Base-by-base conservation (phyloP, 2,888 invertebrate species). In the Cryptus armator region DNA sequence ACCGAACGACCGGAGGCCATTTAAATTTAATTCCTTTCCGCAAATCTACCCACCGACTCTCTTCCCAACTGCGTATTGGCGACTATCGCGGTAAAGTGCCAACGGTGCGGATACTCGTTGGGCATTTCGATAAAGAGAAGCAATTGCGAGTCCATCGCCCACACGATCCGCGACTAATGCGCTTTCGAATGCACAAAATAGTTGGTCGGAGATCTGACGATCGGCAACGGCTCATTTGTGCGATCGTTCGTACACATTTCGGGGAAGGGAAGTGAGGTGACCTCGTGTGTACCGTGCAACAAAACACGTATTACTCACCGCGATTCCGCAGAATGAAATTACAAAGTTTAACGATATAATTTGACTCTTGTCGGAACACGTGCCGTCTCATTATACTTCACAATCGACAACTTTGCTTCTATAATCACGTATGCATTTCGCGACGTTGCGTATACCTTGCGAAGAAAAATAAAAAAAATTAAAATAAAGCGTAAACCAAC, bases 21-120 rank as follows among this genome's bases (percentile, higher is more conserved):
- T 92, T 92, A 91, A 92, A 92, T 92, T 92, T 91, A 92, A 92
- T 92, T 91, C 92, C 91, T 90, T 92, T 92, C 92, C 91, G 86
- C 90, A 92, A 92, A 92, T 90, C 88, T 91, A 91, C 91, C 92
- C 91, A 91, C 91, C 92, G 91, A 92, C 92, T 90, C 91, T 88
- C 87, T 44, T 29, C 14, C 43, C 48, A 43, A 64, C 62, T 12
- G 32, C 19, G 29, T 32, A 32, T 12, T n/a, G 43, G 43, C 53
- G 48, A 51, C 32, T 16, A 70, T 32, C 53, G 51, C 71, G 19
- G 32, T 71, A 16, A 7, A 37, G n/a, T 59, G 16, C 43, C 46
- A 14, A 14, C 32, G 37, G 0, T 29, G 46, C 68, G 29, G 9
- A 29, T 24, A 68, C 7, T 70, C 19, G 62, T 74, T 70, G 48